phyloP scores from a whole-genome alignment of 1,140 invertebrate species.

The Gryllus bimaculatus region DNA sequence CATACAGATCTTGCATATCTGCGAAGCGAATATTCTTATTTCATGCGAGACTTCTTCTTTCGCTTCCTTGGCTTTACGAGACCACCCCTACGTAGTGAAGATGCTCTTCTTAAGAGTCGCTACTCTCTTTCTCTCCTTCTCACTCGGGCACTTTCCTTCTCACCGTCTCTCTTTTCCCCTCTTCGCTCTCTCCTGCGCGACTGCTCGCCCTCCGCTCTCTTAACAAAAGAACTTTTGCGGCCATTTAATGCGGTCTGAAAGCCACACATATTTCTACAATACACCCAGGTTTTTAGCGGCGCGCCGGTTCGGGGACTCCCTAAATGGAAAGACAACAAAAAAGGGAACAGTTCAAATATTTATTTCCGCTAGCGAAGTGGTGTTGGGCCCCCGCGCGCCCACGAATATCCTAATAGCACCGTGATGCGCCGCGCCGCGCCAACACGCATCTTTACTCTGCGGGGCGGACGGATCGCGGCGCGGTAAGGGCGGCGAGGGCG shows the following conservation, averaged over 20 bases:
- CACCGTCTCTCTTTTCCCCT: neutral
- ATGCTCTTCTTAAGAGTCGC: too few species aligned
- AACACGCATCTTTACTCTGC: too few species aligned
- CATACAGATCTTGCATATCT: too few species aligned
- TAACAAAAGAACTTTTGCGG: slow-evolving; percentile 11
- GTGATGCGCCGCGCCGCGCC: neutral
- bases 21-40: too few species aligned
- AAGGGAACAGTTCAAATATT: slow-evolving; percentile 12
- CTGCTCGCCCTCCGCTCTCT: neutral
- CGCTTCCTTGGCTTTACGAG: too few species aligned
- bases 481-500: neutral
- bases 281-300: neutral
- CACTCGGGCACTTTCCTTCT: neutral
- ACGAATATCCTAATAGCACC: neutral
- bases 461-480: too few species aligned
- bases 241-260: neutral
- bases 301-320: slow-evolving; percentile 2
- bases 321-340: slow-evolving; percentile 16
- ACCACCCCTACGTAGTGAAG: too few species aligned
- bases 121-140: neutral
- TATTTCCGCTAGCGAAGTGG: slow-evolving; percentile 10
- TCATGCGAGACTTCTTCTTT: too few species aligned
- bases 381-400: neutral
- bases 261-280: neutral
- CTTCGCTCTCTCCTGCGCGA: neutral